phyloP scores from a whole-genome alignment of 2,888 invertebrate species.

The Taenaris catops region DNA sequence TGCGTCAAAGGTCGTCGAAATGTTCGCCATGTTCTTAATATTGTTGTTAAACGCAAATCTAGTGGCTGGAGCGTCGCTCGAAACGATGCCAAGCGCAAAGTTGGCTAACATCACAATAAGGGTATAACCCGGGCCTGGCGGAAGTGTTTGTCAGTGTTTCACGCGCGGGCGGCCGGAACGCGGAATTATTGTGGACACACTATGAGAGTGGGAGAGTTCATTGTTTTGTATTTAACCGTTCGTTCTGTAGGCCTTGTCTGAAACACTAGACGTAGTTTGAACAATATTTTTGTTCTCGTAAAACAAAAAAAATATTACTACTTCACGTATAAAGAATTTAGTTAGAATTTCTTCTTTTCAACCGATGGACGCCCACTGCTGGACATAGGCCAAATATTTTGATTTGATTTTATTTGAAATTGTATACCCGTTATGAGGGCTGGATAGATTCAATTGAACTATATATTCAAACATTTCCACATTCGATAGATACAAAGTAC shows the following conservation, averaged over 20 bases:
- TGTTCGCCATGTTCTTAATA: not conserved
- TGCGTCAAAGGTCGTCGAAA: too few relatives aligned
- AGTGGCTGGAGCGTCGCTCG: conserved; percentile 16
- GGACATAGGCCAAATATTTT: too few relatives aligned
- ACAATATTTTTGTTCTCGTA: too few relatives aligned
- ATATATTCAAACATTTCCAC: too few relatives aligned
- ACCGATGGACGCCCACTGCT: too few relatives aligned
- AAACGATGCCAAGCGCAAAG: conserved; percentile 36
- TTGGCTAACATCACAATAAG: conserved; percentile 59
- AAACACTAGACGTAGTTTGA: not conserved
- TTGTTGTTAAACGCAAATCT: conserved; percentile 7
- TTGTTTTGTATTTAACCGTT: conserved; percentile 16
- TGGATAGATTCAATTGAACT: too few relatives aligned
- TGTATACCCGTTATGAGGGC: too few relatives aligned
- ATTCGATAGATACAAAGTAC: too few relatives aligned
- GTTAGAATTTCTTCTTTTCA: too few relatives aligned
- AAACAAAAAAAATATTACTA: too few relatives aligned
- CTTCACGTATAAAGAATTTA: too few relatives aligned
- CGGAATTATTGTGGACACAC: conserved; percentile 13
- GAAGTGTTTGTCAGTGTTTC: conserved; percentile 31
- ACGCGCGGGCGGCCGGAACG: conserved; percentile 11
- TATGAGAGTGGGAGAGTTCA: conserved; percentile 11
- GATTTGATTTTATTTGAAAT: too few relatives aligned
- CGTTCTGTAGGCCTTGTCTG: conserved; percentile 10
- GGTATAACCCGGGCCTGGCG: conserved; percentile 48